Evolutionary conservation across 2,113 vertebrate genomes (phyloP), one percentile per base, ranked within the genome.

Genomic region (Lipotes vexillifer): DNA sequence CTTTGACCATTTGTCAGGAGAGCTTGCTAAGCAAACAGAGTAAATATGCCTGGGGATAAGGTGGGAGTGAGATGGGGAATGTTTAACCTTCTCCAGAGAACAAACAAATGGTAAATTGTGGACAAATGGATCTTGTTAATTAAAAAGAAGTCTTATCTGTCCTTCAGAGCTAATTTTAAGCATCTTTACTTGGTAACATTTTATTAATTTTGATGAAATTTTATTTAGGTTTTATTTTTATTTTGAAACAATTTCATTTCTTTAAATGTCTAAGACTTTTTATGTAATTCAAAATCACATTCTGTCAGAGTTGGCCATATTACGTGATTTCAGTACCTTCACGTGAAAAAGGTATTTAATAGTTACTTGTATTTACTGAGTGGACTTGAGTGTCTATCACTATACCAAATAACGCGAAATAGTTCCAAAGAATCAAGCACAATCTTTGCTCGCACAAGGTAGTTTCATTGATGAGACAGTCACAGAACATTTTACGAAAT

Each of bases 191-290:
- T 69, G 29, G 38, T 21, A 90, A 90, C 15, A 74, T 36, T 88
- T 90, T 63, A 68, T 96, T 93, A 94, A 87, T 68, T 83, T 90
- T 96, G 92, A 81, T 77, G 65, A 87, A 78, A 55, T 81, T 96
- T 83, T 88, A 88, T 80, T 80, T 83, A 65, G 71, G 27, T 74
- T 29, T 49, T 49, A 49, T 49, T 49, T 49, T 49, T 49, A 49
- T 49, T 18, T 87, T 93, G 21, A 93, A 89, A 94, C 23, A n/a
- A 88, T 44, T 93, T 96, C 2, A 80, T 83, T 85, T 94, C 55
- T 59, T 88, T 75, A 71, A 95, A 88, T 87, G 68, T 57, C 55
- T 90, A 75, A 95, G 52, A 87, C 66, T 59, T 92, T 49, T 27
- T 71, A 20, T 69, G 63, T 69, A 80, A 94, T 33, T 93, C 25